A percentile compares a stretch with the other conserved stretches of the same genome.
Evolutionary conservation across 1,140 invertebrate species (phyloP).

Genomic region (Tenebrio molitor): DNA sequence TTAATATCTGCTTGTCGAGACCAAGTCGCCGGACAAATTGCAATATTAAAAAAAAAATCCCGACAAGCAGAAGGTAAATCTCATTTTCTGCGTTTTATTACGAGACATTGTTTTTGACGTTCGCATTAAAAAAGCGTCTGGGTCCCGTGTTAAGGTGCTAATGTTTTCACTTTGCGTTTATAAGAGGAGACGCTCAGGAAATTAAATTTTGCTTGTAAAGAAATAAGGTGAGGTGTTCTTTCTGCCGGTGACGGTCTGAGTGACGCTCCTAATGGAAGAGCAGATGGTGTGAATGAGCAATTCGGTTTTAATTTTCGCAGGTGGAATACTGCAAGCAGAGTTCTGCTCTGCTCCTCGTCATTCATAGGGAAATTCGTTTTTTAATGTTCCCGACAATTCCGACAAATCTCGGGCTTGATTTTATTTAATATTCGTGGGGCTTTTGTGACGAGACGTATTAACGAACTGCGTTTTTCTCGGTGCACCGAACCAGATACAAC

Average conservation of each 20-base stretch:
- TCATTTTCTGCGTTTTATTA: conserved; percentile 58
- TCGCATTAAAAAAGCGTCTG: conserved; percentile 58
- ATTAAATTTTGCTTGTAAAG: conserved; percentile 67
- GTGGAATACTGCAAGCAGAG: conserved; percentile 56
- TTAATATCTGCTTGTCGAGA: neutral
- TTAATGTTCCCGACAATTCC: conserved; percentile 18
- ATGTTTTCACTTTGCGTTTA: conserved; percentile 66
- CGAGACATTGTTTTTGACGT: conserved; percentile 63
- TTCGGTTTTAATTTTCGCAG: conserved; percentile 67
- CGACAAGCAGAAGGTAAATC: conserved; percentile 55
- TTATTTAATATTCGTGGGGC: neutral
- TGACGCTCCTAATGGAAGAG: conserved; percentile 65
- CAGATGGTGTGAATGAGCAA: conserved; percentile 67
- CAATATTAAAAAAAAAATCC: conserved; percentile 53
- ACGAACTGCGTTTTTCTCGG: neutral
- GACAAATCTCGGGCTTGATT: neutral
- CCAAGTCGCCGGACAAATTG: conserved; percentile 48
- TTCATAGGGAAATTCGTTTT: conserved; percentile 46
- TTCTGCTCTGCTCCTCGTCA: neutral
- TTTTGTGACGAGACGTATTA: neutral
- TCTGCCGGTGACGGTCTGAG: conserved; percentile 64
- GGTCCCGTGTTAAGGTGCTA: conserved; percentile 63
- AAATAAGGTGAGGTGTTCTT: conserved; percentile 66
- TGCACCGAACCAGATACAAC: neutral
- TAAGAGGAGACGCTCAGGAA: conserved; percentile 65